A percentile compares a stretch with the other conserved stretches of the same genome.
Evolutionary conservation across 2,797 vertebrate species (phyloP).

Genomic region (Leuciscus waleckii): DNA sequence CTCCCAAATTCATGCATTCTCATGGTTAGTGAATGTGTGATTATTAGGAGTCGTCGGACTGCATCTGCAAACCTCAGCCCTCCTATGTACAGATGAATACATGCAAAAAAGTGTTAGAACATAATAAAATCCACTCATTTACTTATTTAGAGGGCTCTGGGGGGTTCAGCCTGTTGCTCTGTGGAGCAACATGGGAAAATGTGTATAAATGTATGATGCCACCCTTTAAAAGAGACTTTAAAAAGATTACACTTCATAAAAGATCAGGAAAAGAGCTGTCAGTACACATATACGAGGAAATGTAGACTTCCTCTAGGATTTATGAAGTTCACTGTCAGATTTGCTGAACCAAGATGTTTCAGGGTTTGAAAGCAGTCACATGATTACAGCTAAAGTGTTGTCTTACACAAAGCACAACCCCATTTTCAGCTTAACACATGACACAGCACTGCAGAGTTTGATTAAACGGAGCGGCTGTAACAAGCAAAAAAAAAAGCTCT

Average conservation of each 20-base stretch:
- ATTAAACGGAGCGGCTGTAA: constrained; percentile 27
- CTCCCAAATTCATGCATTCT: too few species aligned
- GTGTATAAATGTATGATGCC: not conserved
- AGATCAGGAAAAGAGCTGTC: constrained; percentile 62
- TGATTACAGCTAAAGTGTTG: constrained; percentile 34
- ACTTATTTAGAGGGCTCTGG: constrained; percentile 76
- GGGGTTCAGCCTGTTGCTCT: constrained; percentile 73
- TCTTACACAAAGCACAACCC: constrained; percentile 12
- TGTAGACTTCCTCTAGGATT: constrained; percentile 5
- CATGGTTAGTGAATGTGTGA: not conserved
- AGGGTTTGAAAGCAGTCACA: not conserved
- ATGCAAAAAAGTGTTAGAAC: not conserved
- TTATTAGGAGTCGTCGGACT: not conserved
- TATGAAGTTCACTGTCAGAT: constrained; percentile 28
- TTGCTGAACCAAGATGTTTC: constrained; percentile 11
- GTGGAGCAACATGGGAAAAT: constrained; percentile 63
- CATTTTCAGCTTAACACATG: constrained; percentile 19
- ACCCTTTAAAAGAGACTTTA: constrained; percentile 63
- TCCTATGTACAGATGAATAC: constrained; percentile 52
- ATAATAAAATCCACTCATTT: constrained; percentile 65
- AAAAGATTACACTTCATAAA: constrained; percentile 67
- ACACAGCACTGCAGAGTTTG: constrained; percentile 23
- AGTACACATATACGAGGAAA: constrained; percentile 4
- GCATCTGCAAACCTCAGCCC: constrained; percentile 37
- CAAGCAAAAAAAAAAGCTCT: constrained; percentile 1